Conservation (phyloP, 2,797 vertebrate species). For the Fringilla coelebs region DNA sequence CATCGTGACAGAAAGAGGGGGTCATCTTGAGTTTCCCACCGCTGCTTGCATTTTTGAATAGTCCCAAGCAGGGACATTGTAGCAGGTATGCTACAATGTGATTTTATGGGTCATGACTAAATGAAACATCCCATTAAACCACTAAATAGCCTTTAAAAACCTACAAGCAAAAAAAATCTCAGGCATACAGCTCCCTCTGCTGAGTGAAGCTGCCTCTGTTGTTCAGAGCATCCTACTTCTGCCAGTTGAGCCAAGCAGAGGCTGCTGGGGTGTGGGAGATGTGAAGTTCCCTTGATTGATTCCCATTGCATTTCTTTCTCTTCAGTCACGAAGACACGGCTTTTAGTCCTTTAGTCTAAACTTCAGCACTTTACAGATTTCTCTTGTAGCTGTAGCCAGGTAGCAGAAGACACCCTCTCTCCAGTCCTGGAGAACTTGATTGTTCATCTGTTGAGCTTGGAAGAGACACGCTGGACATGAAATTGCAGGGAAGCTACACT, state of each 20-base stretch:
- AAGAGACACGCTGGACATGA: neutral
- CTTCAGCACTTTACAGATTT: neutral
- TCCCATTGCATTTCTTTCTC: neutral
- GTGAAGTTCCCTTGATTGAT: fast-evolving
- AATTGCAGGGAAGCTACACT: neutral
- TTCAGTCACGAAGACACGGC: fast-evolving
- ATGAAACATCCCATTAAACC: neutral
- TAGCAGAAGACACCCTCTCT: neutral
- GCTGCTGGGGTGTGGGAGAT: neutral
- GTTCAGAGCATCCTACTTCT: neutral
- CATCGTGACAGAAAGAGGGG: neutral
- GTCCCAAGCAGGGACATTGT: neutral
- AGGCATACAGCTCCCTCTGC: neutral
- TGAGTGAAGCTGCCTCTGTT: neutral
- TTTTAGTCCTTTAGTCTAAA: neutral
- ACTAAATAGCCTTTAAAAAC: neutral
- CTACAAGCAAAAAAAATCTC: neutral
- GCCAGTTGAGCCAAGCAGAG: fast-evolving
- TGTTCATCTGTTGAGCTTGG: neutral
- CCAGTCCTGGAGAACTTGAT: neutral
- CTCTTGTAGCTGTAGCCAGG: neutral
- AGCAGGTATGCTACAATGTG: neutral
- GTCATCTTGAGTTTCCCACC: neutral
- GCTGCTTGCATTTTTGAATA: neutral
- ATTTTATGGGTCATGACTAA: neutral